A percentile compares a stretch with the other conserved stretches of the same genome.
phyloP scores from a whole-genome alignment of 2,888 invertebrate species.

The Meandrusa payeni region DNA sequence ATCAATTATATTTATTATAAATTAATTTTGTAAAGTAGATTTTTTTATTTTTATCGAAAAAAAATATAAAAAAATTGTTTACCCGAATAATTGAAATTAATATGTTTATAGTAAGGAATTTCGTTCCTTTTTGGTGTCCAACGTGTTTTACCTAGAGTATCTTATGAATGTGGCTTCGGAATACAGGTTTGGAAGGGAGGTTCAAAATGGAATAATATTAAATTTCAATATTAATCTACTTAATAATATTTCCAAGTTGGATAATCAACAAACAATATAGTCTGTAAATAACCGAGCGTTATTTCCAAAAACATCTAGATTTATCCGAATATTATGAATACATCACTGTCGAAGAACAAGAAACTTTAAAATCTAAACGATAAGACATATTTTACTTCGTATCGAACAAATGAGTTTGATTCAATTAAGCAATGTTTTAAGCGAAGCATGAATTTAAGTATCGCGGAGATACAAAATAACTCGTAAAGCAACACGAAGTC shows the following conservation, averaged over 20 bases:
- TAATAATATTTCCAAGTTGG: conserved; percentile 7
- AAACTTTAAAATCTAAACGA: not conserved
- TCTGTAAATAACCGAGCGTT: conserved; percentile 8
- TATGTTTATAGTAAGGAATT: no score
- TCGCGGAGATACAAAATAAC: conserved; percentile 46
- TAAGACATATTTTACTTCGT: not conserved
- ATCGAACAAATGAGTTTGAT: conserved; percentile 28
- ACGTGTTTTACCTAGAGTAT: no score
- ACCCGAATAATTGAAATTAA: no score
- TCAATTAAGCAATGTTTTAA: conserved; percentile 47
- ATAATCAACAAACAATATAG: conserved; percentile 2
- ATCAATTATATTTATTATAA: no score
- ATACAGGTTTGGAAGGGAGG: no score
- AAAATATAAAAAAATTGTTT: no score
- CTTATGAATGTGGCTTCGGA: no score
- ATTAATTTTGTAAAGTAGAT: no score
- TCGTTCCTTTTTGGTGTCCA: no score
- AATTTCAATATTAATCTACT: conserved; percentile 3
- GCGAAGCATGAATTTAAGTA: conserved; percentile 26
- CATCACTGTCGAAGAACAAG: not conserved
- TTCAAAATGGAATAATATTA: not conserved
- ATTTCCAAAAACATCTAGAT: conserved; percentile 15
- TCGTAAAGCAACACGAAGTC: conserved; percentile 50
- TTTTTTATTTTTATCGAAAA: no score
- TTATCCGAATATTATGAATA: conserved; percentile 14